Conservation (phyloP, 1,140 invertebrate species). For the Yoshiicerus persimilis region DNA sequence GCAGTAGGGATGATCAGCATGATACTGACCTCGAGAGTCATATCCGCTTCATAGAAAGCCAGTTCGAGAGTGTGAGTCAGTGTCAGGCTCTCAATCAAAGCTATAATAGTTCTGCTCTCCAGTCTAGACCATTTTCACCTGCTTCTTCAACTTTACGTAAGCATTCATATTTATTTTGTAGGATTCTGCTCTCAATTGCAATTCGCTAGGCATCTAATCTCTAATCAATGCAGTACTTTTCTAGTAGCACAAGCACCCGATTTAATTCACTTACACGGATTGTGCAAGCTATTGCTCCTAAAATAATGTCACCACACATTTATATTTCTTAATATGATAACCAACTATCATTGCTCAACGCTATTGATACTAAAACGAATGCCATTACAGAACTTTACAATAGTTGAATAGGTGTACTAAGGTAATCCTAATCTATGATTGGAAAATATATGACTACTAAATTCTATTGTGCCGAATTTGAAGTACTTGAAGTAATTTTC, state of each 20-base stretch:
- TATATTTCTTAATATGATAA: not conserved
- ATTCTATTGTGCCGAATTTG: no score
- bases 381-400: no score
- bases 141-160: slow-evolving; percentile 34
- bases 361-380: no score
- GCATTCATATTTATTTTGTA: slow-evolving; percentile 1
- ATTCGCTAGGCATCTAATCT: no score
- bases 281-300: not conserved
- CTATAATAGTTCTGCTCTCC: not conserved
- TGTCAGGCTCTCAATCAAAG: slow-evolving; percentile 1
- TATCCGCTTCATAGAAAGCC: slow-evolving; percentile 16
- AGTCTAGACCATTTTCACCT: slow-evolving; percentile 15
- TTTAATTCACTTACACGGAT: not conserved
- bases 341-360: not conserved
- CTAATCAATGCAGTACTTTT: not conserved
- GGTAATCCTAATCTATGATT: no score
- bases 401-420: no score
- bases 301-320: no score
- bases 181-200: not conserved
- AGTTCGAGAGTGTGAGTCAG: slow-evolving; percentile 9
- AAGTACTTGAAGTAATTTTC: no score
- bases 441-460: no score
- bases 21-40: slow-evolving; percentile 9
- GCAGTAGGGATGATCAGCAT: not conserved
- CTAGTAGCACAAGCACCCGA: no score